Evolutionary conservation across 1,140 invertebrate species (phyloP), one percentile per base, ranked within the genome.

Genomic region (Phymastichus coffea): DNA sequence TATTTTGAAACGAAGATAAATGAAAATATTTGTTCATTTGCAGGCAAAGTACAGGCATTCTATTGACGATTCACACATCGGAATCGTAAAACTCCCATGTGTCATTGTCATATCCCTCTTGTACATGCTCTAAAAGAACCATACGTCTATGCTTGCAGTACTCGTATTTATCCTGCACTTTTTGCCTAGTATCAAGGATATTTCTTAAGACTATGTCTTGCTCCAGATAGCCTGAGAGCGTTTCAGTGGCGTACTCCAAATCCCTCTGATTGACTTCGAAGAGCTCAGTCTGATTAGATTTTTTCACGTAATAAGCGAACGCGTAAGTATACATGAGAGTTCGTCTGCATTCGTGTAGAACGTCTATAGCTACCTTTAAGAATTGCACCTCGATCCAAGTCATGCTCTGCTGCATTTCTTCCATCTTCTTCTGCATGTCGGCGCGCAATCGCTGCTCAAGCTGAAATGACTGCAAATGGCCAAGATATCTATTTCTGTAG

Each of bases 401-500:
- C 96, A 98, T 98, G 74, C 97, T 97, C 75, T 97, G 95, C 74
- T 98, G 95, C 95, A 99, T 98, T 81, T 98, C 95, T 76, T 98
- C 95, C 96, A 99, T 99, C 82, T 98, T 98, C 70, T 93, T 88
- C 76, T 97, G n/a, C n/a, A n/a, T n/a, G n/a, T n/a, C n/a, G n/a
- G n/a, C n/a, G n/a, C n/a, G n/a, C n/a, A n/a, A n/a, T n/a, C n/a
- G n/a, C n/a, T n/a, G n/a, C n/a, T n/a, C n/a, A n/a, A n/a, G n/a
- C n/a, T n/a, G n/a, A n/a, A n/a, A n/a, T n/a, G n/a, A n/a, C n/a
- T n/a, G n/a, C n/a, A n/a, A n/a, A n/a, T n/a, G n/a, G n/a, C n/a
- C n/a, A n/a, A n/a, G n/a, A n/a, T n/a, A n/a, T n/a, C n/a, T n/a
- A n/a, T n/a, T n/a, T n/a, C n/a, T n/a, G n/a, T n/a, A n/a, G n/a